Conservation (phyloP, 2,797 vertebrate species). For the Manis javanica region DNA sequence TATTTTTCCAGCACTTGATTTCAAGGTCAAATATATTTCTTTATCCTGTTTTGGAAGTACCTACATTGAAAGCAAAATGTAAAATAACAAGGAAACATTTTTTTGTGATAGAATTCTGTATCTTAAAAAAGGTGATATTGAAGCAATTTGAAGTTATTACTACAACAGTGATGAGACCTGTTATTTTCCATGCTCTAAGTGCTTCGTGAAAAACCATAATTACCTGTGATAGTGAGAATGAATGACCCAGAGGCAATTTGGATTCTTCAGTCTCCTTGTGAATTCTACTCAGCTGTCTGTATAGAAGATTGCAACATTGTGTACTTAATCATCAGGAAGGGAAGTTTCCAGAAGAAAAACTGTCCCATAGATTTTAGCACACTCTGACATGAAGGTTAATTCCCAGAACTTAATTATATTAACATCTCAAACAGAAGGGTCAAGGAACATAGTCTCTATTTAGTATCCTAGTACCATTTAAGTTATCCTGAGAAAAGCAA, state of each 20-base stretch:
- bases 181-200: slow-evolving; percentile 44
- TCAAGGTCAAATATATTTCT: slow-evolving; percentile 73
- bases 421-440: slow-evolving; percentile 24
- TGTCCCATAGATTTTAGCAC: slow-evolving; percentile 67
- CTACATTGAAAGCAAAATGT: slow-evolving; percentile 55
- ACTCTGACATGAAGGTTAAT: slow-evolving; percentile 73
- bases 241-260: slow-evolving; percentile 20
- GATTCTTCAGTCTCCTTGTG: slow-evolving; percentile 23
- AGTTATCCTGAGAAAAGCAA: slow-evolving; percentile 58
- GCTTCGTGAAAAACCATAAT: slow-evolving; percentile 24
- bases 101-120: not conserved
- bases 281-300: slow-evolving; percentile 57
- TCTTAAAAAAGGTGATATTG: not conserved
- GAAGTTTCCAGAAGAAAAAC: slow-evolving; percentile 76
- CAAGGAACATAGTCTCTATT: slow-evolving; percentile 9
- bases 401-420: slow-evolving; percentile 69
- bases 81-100: not conserved
- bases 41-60: slow-evolving; percentile 44
- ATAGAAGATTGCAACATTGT: slow-evolving; percentile 61
- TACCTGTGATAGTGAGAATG: not conserved
- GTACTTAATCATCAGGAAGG: slow-evolving; percentile 72
- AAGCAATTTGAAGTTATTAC: slow-evolving; percentile 16
- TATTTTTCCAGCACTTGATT: slow-evolving; percentile 59
- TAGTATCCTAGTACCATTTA: not conserved
- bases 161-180: not conserved